phyloP scores from a whole-genome alignment of 2,797 vertebrate species.

The Phoeniculus purpureus region DNA sequence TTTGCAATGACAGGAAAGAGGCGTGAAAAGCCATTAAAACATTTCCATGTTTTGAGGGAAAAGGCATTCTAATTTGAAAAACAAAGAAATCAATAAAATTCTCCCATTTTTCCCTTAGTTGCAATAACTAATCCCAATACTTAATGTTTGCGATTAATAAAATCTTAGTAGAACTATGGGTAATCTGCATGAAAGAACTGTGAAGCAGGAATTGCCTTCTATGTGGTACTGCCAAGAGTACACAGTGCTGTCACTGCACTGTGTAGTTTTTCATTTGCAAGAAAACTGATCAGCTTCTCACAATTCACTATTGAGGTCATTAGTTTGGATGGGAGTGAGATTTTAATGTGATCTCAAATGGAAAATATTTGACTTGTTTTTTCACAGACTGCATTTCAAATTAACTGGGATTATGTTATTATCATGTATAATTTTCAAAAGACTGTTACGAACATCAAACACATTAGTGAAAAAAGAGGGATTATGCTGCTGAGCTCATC shows the following conservation, averaged over 20 bases:
- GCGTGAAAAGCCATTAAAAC: constrained; percentile 12
- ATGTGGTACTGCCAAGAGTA: not conserved
- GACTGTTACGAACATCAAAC: not conserved
- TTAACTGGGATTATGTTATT: not conserved
- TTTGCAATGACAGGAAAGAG: not conserved
- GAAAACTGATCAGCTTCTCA: not conserved
- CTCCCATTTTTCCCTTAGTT: not conserved
- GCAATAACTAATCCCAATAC: not conserved
- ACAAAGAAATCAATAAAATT: not conserved
- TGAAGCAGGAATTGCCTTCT: not conserved
- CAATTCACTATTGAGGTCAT: not conserved
- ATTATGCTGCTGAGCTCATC: not conserved
- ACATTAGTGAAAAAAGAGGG: not conserved
- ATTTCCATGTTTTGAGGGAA: not conserved
- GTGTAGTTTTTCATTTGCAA: not conserved
- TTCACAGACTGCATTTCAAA: not conserved
- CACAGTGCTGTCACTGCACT: not conserved
- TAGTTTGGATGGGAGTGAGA: not conserved
- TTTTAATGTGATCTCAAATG: not conserved
- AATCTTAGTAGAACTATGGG: not conserved
- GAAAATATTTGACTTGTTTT: not conserved
- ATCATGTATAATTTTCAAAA: not conserved
- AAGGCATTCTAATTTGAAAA: not conserved
- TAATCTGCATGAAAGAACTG: not conserved
- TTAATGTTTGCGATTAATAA: not conserved